Percentiles rank a stretch among this genome's conserved stretches.
Evolutionary conservation across 2,888 invertebrate species (phyloP).

Genomic region (Leucoptera coffeella): DNA sequence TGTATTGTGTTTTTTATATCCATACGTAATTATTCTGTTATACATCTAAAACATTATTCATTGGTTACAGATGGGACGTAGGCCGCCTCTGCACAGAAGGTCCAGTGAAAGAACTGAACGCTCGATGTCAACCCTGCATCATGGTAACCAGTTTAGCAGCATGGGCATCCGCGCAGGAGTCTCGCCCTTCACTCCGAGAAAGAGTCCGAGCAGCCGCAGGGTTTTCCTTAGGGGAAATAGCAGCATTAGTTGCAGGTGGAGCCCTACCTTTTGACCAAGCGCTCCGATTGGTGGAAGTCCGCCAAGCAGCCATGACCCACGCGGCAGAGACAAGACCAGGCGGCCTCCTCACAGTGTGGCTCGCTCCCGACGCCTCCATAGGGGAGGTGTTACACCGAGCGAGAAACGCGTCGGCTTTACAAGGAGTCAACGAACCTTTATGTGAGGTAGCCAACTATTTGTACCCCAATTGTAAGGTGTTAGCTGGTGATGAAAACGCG

Average conservation of each 20-base stretch:
- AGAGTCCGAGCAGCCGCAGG: conserved; percentile 83
- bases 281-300: conserved; percentile 67
- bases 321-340: conserved; percentile 69
- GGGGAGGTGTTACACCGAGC: conserved; percentile 43
- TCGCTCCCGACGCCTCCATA: conserved; percentile 57
- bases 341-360: conserved; percentile 79
- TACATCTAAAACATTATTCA: background rate
- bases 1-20: background rate
- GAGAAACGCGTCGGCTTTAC: conserved; percentile 60
- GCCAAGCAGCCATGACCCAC: conserved; percentile 81
- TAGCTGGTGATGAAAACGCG: conserved; percentile 74
- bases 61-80: conserved; percentile 65
- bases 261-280: conserved; percentile 77
- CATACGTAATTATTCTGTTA: background rate
- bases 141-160: conserved; percentile 87
- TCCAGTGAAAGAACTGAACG: conserved; percentile 67
- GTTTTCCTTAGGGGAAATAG: conserved; percentile 92
- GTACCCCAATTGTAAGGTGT: conserved; percentile 80
- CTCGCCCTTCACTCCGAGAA: conserved; percentile 71
- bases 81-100: conserved; percentile 77
- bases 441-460: conserved; percentile 71
- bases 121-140: conserved; percentile 83
- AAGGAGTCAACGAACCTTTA: conserved; percentile 51
- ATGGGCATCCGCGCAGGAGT: conserved; percentile 76
- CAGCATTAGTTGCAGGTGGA: conserved; percentile 84